These are phyloP conservation scores for Seira ritae DNA, from an alignment of 2,888 invertebrate genomes.

Conservation along the genomic window DNA sequence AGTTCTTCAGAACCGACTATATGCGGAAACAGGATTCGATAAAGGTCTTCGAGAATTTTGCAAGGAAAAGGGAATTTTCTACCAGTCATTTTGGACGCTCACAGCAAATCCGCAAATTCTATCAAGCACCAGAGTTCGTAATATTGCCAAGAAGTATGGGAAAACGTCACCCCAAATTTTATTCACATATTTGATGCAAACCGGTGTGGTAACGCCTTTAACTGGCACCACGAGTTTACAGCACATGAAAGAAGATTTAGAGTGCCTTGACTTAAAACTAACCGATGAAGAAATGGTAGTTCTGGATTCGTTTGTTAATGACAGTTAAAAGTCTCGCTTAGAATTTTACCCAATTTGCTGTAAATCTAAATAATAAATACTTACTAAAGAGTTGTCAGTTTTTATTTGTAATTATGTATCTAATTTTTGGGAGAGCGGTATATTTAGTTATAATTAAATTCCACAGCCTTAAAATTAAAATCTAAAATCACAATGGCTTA, in stretches of 20 bases:
- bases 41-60: constrained; percentile 61
- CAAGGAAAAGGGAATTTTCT: constrained; percentile 62
- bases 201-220: constrained; percentile 60
- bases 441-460: no score
- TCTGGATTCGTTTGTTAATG: constrained; percentile 55
- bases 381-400: no score
- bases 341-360: no score
- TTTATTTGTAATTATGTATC: no score
- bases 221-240: constrained; percentile 60
- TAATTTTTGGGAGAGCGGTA: no score
- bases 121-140: constrained; percentile 19
- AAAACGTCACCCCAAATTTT: constrained; percentile 53
- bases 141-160: constrained; percentile 37
- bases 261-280: constrained; percentile 48
- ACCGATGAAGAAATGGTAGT: constrained; percentile 44
- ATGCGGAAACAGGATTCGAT: constrained; percentile 55
- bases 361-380: no score
- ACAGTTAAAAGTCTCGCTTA: no score
- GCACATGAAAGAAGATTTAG: constrained; percentile 66
- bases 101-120: constrained; percentile 64
- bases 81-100: constrained; percentile 67
- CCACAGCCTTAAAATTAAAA: no score
- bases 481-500: no score
- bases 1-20: constrained; percentile 65
- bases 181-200: constrained; percentile 65